A percentile compares a stretch with the other conserved stretches of the same genome.
These are phyloP conservation scores for Ochropleura leucogaster DNA, from an alignment of 2,888 invertebrate species.

Conservation along the genomic window DNA sequence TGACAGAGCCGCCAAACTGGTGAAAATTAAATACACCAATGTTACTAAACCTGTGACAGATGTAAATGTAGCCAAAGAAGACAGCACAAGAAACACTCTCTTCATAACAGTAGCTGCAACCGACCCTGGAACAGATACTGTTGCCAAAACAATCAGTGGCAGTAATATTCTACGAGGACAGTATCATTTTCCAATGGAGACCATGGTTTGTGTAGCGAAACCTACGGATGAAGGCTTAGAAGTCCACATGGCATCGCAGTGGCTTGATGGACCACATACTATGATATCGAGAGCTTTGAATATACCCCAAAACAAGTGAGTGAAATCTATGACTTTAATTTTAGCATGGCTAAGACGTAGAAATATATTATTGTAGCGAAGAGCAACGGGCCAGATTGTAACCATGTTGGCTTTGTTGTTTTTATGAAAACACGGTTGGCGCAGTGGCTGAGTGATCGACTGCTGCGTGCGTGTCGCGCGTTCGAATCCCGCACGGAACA, in stretches of 20 bases:
- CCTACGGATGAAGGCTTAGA: slow-evolving; percentile 93
- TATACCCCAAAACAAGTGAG: slow-evolving; percentile 82
- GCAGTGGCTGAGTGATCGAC: no score
- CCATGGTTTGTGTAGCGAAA: slow-evolving; percentile 90
- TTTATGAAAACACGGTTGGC: no score
- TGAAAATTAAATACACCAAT: slow-evolving; percentile 88
- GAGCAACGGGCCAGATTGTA: no score
- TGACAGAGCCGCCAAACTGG: slow-evolving; percentile 88
- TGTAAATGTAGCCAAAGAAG: slow-evolving; percentile 39
- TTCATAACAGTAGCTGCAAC: slow-evolving; percentile 24
- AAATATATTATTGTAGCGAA: no score
- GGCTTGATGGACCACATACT: slow-evolving; percentile 89
- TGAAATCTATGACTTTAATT: not conserved
- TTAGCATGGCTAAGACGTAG: no score
- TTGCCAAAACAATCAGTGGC: slow-evolving; percentile 68
- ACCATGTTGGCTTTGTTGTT: no score
- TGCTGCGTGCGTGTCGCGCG: no score
- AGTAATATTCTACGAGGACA: slow-evolving; percentile 89
- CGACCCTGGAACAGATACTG: slow-evolving; percentile 37
- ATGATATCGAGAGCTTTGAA: slow-evolving; percentile 87
- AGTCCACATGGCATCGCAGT: slow-evolving; percentile 91
- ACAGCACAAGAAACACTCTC: slow-evolving; percentile 30
- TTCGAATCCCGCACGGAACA: no score
- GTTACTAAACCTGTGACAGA: slow-evolving; percentile 60
- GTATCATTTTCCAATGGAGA: slow-evolving; percentile 94